Percentiles rank a stretch among this genome's conserved stretches.
These are phyloP conservation scores for Chaetodon auriga DNA, from an alignment of 2,113 vertebrate species.

Conservation along the genomic window DNA sequence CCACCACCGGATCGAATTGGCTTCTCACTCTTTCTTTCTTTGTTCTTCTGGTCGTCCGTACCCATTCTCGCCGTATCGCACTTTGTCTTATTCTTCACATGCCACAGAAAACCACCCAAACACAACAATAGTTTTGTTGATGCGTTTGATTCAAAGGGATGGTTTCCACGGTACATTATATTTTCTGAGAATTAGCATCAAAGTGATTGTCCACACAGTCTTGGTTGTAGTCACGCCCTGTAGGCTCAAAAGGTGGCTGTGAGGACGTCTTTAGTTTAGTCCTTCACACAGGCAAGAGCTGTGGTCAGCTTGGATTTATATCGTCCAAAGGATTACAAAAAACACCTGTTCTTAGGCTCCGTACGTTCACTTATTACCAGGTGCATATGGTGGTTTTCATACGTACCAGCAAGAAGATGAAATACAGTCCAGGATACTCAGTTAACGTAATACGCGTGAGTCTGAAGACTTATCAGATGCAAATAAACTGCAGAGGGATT, in stretches of 20 bases:
- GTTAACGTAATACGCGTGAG: neutral
- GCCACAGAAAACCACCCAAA: constrained; percentile 17
- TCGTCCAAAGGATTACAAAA: neutral
- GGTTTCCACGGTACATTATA: neutral
- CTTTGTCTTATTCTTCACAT: constrained; percentile 3
- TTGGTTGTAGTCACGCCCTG: neutral
- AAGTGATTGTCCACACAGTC: neutral
- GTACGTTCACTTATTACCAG: neutral
- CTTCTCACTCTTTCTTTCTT: constrained; percentile 85
- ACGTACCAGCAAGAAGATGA: neutral
- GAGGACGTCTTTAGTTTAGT: neutral
- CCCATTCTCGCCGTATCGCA: constrained; percentile 55
- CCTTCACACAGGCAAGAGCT: neutral
- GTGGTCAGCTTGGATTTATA: neutral
- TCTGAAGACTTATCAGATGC: no score
- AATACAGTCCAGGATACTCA: neutral
- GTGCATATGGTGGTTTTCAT: neutral
- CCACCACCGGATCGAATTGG: constrained; percentile 73
- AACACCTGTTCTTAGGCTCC: neutral
- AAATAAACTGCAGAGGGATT: neutral
- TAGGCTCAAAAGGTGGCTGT: neutral
- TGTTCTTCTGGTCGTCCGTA: constrained; percentile 62
- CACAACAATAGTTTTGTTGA: neutral
- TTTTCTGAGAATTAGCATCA: neutral
- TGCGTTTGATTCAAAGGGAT: neutral